Evolutionary conservation across 2,888 invertebrate species (phyloP), one percentile per base, ranked within the genome.

Genomic region (Drosophila paracracens): DNA sequence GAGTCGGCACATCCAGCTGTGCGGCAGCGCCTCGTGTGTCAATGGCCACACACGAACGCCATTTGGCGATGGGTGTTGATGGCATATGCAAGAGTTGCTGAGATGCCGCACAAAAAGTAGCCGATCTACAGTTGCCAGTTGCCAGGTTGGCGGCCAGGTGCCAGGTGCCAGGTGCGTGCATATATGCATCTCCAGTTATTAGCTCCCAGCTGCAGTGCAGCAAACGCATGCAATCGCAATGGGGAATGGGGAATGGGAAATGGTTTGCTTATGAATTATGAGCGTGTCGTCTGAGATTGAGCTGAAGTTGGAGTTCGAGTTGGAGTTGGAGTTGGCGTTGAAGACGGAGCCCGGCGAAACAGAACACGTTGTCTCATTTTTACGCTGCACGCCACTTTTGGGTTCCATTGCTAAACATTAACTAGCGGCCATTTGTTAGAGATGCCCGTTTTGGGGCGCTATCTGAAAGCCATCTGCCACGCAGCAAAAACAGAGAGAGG

Each of bases 341-440:
- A 1, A 33, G 53, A 38, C 43, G 74, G 31, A 66, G 53, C n/a
- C 50, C n/a, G 25, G n/a, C 57, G 31, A 66, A 35, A 40, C 50
- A 74, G 68, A 71, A 88, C 85, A 89, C 88, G 90, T 89, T 85
- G 89, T 64, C 81, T 85, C 91, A 89, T 85, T 88, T 87, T 82
- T 74, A 83, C 91, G 91, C 86, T 88, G 88, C 88, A 88, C 88
- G 88, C 88, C 88, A 88, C 85, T 88, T 88, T 88, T 89, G 88
- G 91, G 74, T 54, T 51, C 56, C 63, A 76, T 77, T 88, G 89
- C 75, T 83, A 72, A 74, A 76, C 88, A 81, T 77, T 71, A 80
- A 76, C 72, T 74, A 70, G 72, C 65, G 70, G 82, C 81, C 79
- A 82, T 83, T 85, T 85, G 83, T 85, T 85, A 60, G 75, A 69